Base-by-base conservation (phyloP, 2,113 vertebrate species). In the Lanius ludovicianus region DNA sequence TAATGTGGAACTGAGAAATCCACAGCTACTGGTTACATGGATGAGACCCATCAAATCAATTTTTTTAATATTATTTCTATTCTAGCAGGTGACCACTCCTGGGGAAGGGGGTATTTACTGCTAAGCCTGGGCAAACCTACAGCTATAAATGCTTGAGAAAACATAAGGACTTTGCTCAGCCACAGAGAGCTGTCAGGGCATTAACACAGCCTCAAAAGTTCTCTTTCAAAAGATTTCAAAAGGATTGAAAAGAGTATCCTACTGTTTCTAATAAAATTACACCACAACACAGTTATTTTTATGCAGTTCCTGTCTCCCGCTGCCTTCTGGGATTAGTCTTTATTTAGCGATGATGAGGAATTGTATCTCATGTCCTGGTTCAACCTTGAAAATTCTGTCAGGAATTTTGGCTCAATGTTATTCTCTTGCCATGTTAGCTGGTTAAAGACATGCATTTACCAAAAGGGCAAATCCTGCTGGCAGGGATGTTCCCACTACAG, bases 241-340 rank as follows among this genome's bases (percentile, higher is more conserved):
- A 86, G 46, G 35, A 64, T 31, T 94, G 69, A 7, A 25, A 50
- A 47, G 31, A 77, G 42, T 10, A 62, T 42, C 79, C 68, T 67
- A 30, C 85, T 84, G 79, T 63, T 95, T 88, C 88, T 63, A 93
- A 88, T 44, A 89, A 55, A 93, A 92, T 93, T 84, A 84, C 60
- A 57, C 14, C 41, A n/a, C 1, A 28, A 65, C 85, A 62, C n/a
- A 39, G 83, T 55, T 88, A 93, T 93, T 94, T 95, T 92, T 70
- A 77, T 74, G 64, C 59, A 59, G 68, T 47, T 84, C 79, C 64
- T 67, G 50, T 59, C 86, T 89, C 88, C 79, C 0, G 19, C 59
- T 90, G 85, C 56, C 1, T 19, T 69, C 68, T 88, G 90, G 57
- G 73, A 94, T 95, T 90, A 90, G n/a, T 69, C 53, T 63, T 88